phyloP scores from a whole-genome alignment of 2,888 invertebrate species.

The Leptopilina drosophilae region DNA sequence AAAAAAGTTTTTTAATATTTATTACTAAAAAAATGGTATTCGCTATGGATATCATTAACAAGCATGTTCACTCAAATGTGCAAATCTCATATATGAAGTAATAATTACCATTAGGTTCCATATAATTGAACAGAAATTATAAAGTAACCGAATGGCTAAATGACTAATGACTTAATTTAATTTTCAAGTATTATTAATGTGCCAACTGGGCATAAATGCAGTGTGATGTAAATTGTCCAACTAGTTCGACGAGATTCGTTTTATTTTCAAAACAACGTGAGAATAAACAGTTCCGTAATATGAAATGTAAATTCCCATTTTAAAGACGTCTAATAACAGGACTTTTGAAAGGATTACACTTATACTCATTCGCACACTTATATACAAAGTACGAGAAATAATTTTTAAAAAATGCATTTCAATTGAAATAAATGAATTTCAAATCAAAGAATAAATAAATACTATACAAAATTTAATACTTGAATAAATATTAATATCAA shows the following conservation, averaged over 20 bases:
- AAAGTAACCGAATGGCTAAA: background rate
- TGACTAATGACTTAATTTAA: constrained; percentile 20
- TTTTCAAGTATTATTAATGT: background rate
- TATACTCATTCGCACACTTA: background rate
- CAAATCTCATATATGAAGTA: no score
- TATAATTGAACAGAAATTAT: constrained; percentile 1
- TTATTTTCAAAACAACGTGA: constrained; percentile 2
- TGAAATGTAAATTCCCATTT: constrained; percentile 7
- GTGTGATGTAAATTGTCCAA: constrained; percentile 14
- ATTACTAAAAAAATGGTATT: no score
- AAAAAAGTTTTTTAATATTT: no score
- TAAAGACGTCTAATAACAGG: constrained; percentile 10
- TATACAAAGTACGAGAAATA: no score
- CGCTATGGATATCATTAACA: no score
- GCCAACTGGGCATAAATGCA: background rate
- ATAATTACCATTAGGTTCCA: no score
- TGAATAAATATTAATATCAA: no score
- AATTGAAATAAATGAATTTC: no score
- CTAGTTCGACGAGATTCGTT: background rate
- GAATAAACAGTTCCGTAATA: constrained; percentile 1
- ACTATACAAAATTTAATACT: no score
- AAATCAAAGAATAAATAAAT: no score
- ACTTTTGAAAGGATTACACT: background rate
- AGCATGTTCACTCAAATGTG: no score
- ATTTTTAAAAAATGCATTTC: no score